A percentile compares a stretch with the other conserved stretches of the same genome.
These are phyloP conservation scores for Laodelphax striatellus DNA, from an alignment of 1,140 invertebrate species.

Conservation along the genomic window DNA sequence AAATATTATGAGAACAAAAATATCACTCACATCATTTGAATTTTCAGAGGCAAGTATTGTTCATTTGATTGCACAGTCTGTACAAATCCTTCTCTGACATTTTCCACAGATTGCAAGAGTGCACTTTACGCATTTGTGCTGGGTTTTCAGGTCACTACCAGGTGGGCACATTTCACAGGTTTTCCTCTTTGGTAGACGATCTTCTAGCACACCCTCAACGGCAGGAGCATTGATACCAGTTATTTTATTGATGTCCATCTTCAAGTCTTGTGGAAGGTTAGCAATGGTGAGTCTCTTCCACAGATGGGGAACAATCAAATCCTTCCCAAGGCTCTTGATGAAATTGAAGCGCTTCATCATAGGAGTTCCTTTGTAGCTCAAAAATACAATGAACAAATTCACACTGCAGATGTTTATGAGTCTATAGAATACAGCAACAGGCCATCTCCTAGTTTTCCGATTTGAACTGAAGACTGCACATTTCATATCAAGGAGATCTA, in stretches of 20 bases:
- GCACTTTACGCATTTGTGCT: constrained; percentile 4
- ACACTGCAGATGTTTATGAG: constrained; percentile 21
- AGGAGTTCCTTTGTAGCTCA: constrained; percentile 2
- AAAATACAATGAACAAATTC: constrained; percentile 14
- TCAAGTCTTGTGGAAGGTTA: constrained; percentile 1
- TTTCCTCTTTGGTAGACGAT: constrained; percentile 1
- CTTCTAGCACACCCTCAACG: neutral
- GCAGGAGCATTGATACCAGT: neutral
- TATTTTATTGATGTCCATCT: neutral
- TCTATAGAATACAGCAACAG: constrained; percentile 24
- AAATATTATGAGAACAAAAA: no score
- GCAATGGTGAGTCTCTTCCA: constrained; percentile 18
- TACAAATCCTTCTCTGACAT: neutral
- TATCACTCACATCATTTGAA: no score
- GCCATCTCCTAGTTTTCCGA: constrained; percentile 24
- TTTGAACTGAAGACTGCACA: constrained; percentile 21
- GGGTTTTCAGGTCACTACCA: neutral
- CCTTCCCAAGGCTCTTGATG: constrained; percentile 17
- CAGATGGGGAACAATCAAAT: constrained; percentile 17
- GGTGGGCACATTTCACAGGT: constrained; percentile 1
- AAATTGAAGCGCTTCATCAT: constrained; percentile 16
- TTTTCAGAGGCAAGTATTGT: no score
- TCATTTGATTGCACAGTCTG: neutral
- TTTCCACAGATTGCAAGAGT: neutral
- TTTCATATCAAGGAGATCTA: constrained; percentile 26